These are phyloP conservation scores for Drosophila planitibia DNA, from an alignment of 2,888 invertebrate species.

Conservation along the genomic window DNA sequence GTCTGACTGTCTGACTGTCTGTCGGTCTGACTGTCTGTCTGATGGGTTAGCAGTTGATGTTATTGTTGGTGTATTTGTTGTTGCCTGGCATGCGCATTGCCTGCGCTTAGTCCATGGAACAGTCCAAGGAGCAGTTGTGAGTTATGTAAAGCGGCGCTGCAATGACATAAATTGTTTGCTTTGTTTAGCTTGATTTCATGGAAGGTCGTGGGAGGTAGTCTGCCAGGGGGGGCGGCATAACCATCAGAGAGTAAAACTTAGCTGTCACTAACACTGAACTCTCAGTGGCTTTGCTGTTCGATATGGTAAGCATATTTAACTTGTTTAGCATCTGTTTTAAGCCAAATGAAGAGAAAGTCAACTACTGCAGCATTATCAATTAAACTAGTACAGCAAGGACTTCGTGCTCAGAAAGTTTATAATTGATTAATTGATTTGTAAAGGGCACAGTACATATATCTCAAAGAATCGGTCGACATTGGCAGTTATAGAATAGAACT, in stretches of 20 bases:
- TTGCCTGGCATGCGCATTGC: conserved; percentile 76
- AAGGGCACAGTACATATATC: neutral
- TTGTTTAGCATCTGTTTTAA: neutral
- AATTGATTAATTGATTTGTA: neutral
- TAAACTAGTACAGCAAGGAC: neutral
- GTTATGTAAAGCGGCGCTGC: conserved; percentile 77
- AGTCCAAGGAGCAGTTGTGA: conserved; percentile 68
- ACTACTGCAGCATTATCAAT: neutral
- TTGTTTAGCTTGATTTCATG: conserved; percentile 57
- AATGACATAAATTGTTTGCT: conserved; percentile 78
- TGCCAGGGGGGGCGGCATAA: conserved; percentile 1
- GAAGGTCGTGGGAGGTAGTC: conserved; percentile 6
- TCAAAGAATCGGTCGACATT: neutral
- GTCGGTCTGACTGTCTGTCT: neutral
- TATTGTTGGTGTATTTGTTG: conserved; percentile 21
- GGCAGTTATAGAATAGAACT: neutral
- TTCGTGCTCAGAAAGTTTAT: neutral
- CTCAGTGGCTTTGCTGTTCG: neutral
- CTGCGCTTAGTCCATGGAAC: conserved; percentile 70
- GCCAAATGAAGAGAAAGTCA: neutral
- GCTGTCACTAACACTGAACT: conserved; percentile 28
- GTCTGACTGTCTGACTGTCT: neutral
- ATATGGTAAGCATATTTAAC: neutral
- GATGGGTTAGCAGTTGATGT: conserved; percentile 4
- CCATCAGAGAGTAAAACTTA: conserved; percentile 36